Evolutionary conservation across 2,888 invertebrate species (phyloP).

Genomic region (Eurytoma adleriae): DNA sequence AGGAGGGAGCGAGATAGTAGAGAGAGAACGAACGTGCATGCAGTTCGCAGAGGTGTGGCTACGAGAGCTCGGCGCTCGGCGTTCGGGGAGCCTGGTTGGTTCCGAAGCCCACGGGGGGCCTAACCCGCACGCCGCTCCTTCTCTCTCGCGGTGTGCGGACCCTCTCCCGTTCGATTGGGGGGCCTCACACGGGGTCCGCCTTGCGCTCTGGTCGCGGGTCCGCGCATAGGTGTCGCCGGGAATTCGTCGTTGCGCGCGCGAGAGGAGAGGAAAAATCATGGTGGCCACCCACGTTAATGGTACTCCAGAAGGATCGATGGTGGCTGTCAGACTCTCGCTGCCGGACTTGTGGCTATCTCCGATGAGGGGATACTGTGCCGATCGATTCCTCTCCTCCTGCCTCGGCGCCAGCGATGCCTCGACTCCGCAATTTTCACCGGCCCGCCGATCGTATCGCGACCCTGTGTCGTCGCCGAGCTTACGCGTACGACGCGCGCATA

Average conservation of each 20-base stretch:
- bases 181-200: constrained; percentile 42
- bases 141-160: constrained; percentile 16
- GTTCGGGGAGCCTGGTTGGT: constrained; percentile 51
- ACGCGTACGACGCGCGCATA: no score
- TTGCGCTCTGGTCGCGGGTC: constrained; percentile 4
- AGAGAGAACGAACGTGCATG: neutral
- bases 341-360: neutral
- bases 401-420: neutral
- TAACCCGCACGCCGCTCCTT: constrained; percentile 37
- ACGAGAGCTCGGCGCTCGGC: constrained; percentile 40
- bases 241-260: neutral
- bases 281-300: constrained; percentile 56
- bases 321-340: constrained; percentile 8
- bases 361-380: constrained; percentile 7
- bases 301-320: constrained; percentile 35
- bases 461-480: neutral
- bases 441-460: no score
- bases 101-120: constrained; percentile 56
- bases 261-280: constrained; percentile 51
- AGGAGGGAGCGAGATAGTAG: constrained; percentile 16
- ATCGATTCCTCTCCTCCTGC: constrained; percentile 34
- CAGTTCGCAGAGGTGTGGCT: constrained; percentile 56
- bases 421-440: no score
- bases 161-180: constrained; percentile 48
- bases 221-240: constrained; percentile 36